Base-by-base conservation (phyloP, 1,140 invertebrate genomes). In the Belonocnema kinseyi region DNA sequence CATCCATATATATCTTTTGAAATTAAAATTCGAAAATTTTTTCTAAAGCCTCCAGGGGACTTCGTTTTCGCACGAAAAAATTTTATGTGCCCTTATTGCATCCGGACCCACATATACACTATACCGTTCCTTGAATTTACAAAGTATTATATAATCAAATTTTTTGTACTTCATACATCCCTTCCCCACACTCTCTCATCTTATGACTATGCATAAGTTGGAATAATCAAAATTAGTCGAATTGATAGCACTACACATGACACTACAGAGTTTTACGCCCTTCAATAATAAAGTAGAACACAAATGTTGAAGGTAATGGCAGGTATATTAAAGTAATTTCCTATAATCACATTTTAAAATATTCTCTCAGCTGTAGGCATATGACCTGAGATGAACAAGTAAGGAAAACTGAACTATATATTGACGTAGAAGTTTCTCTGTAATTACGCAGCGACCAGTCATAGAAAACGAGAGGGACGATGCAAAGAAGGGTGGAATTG, bases 401-500 rank as follows among this genome's bases (percentile, higher is more conserved):
- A 83, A 81, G 76, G 80, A 75, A 84, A 80, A 85, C 80, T 76
- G 85, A 85, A 82, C 83, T 75, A 78, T 82, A 84, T 80, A 66
- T 66, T 66, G 78, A 82, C 80, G 77, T 81, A 77, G 82, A 73
- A 71, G 76, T 79, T 82, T 77, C 81, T 82, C 81, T 88, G 83
- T 87, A 90, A 89, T 89, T 90, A 88, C 85, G 85, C 77, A 83
- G 75, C 77, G 75, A 82, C 72, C 75, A 76, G 81, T 66, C 80
- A 61, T 77, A 83, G 73, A 75, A 77, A 73, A 77, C 72, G 54
- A 75, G 73, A 79, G 80, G 70, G 72, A 76, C 58, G 75, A 74
- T 52, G 75, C 58, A 61, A 77, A 75, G 74, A 76, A 50, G 79
- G 75, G 71, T 72, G 52, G 77, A 73, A 80, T 76, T 46, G 82